Evolutionary conservation across 2,888 invertebrate genomes (phyloP).

Genomic region (Stramonita haemastoma): DNA sequence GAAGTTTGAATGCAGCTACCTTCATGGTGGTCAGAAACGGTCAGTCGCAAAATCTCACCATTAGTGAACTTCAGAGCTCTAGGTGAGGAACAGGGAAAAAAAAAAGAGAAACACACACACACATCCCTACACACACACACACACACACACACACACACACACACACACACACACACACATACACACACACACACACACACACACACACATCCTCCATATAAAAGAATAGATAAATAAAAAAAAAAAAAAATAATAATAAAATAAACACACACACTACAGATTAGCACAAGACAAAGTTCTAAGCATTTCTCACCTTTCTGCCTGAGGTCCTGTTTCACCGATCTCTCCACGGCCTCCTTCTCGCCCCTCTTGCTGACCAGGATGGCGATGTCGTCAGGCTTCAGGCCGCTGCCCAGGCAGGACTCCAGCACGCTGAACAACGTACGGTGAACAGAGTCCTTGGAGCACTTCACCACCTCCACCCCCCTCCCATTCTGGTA

Average conservation of each 20-base stretch:
- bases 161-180: constrained; percentile 10
- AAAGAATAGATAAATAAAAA: too few species aligned
- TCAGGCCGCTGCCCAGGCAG: constrained; percentile 55
- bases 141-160: not conserved
- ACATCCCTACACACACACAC: not conserved
- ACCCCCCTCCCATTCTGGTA: constrained; percentile 62
- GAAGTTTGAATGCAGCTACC: too few species aligned
- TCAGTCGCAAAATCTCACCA: too few species aligned
- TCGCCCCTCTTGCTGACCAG: constrained; percentile 59
- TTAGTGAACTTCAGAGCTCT: too few species aligned
- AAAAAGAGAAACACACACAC: not conserved
- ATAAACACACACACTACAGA: too few species aligned
- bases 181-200: constrained; percentile 3
- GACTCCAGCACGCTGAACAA: constrained; percentile 57
- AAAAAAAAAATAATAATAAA: too few species aligned
- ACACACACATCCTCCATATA: too few species aligned
- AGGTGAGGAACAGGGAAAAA: not conserved
- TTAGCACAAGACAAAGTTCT: not conserved
- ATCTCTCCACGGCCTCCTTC: constrained; percentile 37
- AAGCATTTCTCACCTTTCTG: constrained; percentile 13
- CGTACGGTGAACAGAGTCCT: constrained; percentile 55
- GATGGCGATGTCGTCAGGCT: constrained; percentile 63
- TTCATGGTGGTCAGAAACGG: too few species aligned
- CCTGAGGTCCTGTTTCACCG: not conserved
- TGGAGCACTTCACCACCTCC: constrained; percentile 61